These are phyloP conservation scores for Podotricha telesiphe DNA, from an alignment of 2,888 invertebrate species.

Conservation along the genomic window DNA sequence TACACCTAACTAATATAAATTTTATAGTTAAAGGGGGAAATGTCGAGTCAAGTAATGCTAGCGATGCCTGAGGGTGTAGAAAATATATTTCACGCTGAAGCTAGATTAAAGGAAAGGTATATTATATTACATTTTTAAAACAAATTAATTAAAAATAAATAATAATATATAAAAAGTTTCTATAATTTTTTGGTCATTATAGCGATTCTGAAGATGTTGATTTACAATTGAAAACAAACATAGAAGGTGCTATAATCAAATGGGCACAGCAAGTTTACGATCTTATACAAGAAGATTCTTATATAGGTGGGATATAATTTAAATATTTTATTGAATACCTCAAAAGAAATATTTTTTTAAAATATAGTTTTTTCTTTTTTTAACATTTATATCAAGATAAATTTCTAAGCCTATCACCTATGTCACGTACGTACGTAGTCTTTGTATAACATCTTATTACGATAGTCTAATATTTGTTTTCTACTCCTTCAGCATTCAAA, in stretches of 20 bases:
- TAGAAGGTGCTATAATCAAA: slow-evolving; percentile 93
- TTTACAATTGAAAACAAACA: slow-evolving; percentile 88
- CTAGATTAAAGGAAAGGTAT: slow-evolving; percentile 72
- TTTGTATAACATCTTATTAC: too few relatives aligned
- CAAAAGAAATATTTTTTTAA: not conserved
- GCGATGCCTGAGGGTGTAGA: slow-evolving; percentile 93
- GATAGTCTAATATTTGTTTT: not conserved
- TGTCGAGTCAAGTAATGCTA: slow-evolving; percentile 92
- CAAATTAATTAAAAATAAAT: too few relatives aligned
- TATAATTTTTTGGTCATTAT: slow-evolving; percentile 14
- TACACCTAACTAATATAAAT: not conserved
- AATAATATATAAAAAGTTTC: not conserved
- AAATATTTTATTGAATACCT: not conserved
- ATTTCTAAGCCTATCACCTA: too few relatives aligned
- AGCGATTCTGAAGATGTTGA: slow-evolving; percentile 85
- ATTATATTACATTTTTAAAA: too few relatives aligned
- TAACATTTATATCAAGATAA: not conserved
- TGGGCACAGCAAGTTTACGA: slow-evolving; percentile 93
- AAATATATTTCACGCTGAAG: slow-evolving; percentile 85
- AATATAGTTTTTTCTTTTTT: not conserved
- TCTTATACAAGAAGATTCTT: slow-evolving; percentile 89
- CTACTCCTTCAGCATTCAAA: slow-evolving; percentile 77
- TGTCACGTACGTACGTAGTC: too few relatives aligned
- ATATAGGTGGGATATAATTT: slow-evolving; percentile 66
- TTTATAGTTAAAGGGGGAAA: slow-evolving; percentile 88